A percentile compares a stretch with the other conserved stretches of the same genome.
Evolutionary conservation across 2,797 vertebrate species (phyloP).

Genomic region (Takifugu ocellatus): DNA sequence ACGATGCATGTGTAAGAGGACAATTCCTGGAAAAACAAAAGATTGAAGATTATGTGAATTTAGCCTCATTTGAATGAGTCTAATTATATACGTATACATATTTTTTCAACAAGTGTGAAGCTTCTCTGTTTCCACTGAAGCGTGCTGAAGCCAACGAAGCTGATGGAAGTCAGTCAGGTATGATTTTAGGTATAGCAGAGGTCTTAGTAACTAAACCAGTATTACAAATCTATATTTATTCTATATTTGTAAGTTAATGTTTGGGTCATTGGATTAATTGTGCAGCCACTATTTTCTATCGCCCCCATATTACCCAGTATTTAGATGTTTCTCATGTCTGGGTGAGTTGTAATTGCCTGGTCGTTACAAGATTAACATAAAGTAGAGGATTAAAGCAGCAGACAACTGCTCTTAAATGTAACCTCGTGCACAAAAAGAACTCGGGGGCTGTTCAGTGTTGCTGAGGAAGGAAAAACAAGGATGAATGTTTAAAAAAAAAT

Average conservation of each 20-base stretch:
- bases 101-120: constrained; percentile 48
- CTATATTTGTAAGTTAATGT: constrained; percentile 1
- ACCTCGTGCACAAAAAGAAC: constrained; percentile 16
- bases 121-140: constrained; percentile 33
- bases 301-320: constrained; percentile 20
- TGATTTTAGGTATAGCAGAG: constrained; percentile 3
- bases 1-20: constrained; percentile 62
- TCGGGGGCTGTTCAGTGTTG: neutral
- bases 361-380: constrained; percentile 74
- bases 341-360: constrained; percentile 54
- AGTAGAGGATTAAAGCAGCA: constrained; percentile 64
- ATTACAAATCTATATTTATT: too few relatives aligned
- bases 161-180: constrained; percentile 67
- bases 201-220: neutral
- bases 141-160: constrained; percentile 50
- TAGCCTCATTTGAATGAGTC: neutral
- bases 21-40: neutral
- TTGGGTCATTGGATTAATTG: neutral
- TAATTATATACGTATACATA: neutral
- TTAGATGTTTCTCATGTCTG: constrained; percentile 53
- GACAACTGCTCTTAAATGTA: constrained; percentile 61
- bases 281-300: neutral
- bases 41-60: neutral
- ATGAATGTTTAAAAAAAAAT: neutral
- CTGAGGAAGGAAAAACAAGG: neutral